Evolutionary conservation across 2,888 invertebrate genomes (phyloP), one percentile per base, ranked within the genome.

Genomic region (Chalcis sispes): DNA sequence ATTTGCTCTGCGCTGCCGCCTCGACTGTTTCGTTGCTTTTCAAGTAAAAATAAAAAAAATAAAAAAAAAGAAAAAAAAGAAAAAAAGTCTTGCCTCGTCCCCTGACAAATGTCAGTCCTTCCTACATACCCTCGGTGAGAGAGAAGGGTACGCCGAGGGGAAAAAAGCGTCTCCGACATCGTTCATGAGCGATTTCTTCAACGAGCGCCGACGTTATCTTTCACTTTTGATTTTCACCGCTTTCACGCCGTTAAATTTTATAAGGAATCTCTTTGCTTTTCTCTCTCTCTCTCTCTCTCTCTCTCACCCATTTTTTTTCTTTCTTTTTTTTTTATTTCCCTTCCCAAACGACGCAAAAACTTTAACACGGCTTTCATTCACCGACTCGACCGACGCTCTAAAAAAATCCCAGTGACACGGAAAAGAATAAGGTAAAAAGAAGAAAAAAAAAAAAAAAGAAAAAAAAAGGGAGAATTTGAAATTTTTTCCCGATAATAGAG

Each of bases 91-190:
- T 62, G 8, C 23, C 25, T 2, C 48, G 10, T 13, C 50, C 36
- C 27, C 52, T 65, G 73, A 73, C 56, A 61, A 71, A 73, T 66
- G 70, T 65, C 70, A 72, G 52, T 23, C 32, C 75, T 42, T 27
- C 29, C 29, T 32, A 42, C n/a, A 2, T 0, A 0, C 32, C 0
- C 40, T 27, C n/a, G 15, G 64, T 23, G 2, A 29, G 32, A 2
- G 13, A 27, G 5, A 29, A 29, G 23, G 18, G 13, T 10, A n/a
- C n/a, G n/a, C n/a, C n/a, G 18, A 8, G 59, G 4, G 46, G 18
- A 62, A 46, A n/a, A 65, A 67, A 52, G 40, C 36, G 32, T 61
- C 46, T 74, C 36, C 58, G 46, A 23, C 52, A 18, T 15, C 67
- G 58, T 67, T 54, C 59, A 46, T 25, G 32, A 48, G 36, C 66